These are phyloP conservation scores for Deilephila elpenor DNA, from an alignment of 2,888 invertebrate genomes.

Conservation along the genomic window DNA sequence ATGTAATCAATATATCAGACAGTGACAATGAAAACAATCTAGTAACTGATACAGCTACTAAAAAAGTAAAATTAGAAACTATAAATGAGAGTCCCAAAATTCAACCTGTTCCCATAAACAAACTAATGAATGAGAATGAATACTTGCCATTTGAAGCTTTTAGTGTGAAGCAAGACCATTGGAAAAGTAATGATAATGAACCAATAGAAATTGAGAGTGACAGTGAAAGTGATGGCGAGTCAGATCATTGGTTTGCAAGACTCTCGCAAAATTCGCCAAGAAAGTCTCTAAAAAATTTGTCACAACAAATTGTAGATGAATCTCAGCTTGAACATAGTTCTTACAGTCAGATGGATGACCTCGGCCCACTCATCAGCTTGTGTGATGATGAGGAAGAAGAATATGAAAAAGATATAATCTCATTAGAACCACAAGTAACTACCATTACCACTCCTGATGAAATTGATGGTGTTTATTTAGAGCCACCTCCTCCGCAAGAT, in stretches of 20 bases:
- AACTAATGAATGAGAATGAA: constrained; percentile 64
- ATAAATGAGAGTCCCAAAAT: constrained; percentile 46
- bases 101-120: constrained; percentile 42
- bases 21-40: constrained; percentile 24
- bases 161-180: constrained; percentile 72
- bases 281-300: constrained; percentile 62
- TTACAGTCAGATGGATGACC: constrained; percentile 74
- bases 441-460: not conserved
- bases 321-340: constrained; percentile 62
- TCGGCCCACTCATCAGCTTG: constrained; percentile 43
- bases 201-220: constrained; percentile 75
- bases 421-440: constrained; percentile 44
- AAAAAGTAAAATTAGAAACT: constrained; percentile 59
- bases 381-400: constrained; percentile 53
- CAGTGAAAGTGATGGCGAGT: constrained; percentile 81
- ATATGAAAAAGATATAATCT: constrained; percentile 64
- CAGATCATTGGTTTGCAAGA: constrained; percentile 79
- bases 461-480: not conserved
- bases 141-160: constrained; percentile 68
- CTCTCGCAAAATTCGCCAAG: constrained; percentile 81
- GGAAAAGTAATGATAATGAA: constrained; percentile 67
- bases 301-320: constrained; percentile 44
- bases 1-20: constrained; percentile 48
- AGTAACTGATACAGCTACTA: constrained; percentile 32
- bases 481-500: not conserved